Evolutionary conservation across 2,888 invertebrate genomes (phyloP), one percentile per base, ranked within the genome.

Genomic region (Molorchus minor): DNA sequence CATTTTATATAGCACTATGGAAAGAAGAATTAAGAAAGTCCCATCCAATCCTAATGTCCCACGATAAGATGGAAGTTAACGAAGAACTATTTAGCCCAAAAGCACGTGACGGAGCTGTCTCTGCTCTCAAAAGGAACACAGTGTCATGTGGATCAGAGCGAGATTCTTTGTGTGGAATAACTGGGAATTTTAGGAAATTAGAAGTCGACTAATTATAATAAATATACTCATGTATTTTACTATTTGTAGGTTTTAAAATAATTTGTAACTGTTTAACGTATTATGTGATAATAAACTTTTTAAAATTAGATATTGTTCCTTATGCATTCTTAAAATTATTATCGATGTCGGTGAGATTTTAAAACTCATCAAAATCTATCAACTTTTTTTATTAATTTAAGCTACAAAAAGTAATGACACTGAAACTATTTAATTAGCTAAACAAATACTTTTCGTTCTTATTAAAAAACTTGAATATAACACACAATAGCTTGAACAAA

Each of bases 101-200:
- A 65, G 90, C 88, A 29, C 83, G 88, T 68, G 89, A 89, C 76
- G 91, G 91, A 36, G 89, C 91, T 0, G 86, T 91, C 2, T 90
- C 90, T 0, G 91, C 91, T 0, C 77, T 92, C 44, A 86, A 87
- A 62, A 78, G 86, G 19, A 83, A 84, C 12, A 64, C 58, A 1
- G 80, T 81, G 61, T 82, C 85, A 72, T 87, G 88, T 52, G 85
- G 87, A 40, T 83, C 86, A 0, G 87, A 88, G 16, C 86, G 86
- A 3, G 90, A 90, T 75, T 85, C 88, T 20, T 83, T 87, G 77
- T 84, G 87, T 67, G 90, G 90, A 1, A 84, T 91, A 21, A 89
- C 87, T 2, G 91, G 91, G 49, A 91, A 90, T 73, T 91, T 91
- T 77, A 84, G 91, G 64, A 91, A 91, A 79, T 83, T 91, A 49